Evolutionary conservation across 2,797 vertebrate species (phyloP).

Genomic region (Octomys mimax): DNA sequence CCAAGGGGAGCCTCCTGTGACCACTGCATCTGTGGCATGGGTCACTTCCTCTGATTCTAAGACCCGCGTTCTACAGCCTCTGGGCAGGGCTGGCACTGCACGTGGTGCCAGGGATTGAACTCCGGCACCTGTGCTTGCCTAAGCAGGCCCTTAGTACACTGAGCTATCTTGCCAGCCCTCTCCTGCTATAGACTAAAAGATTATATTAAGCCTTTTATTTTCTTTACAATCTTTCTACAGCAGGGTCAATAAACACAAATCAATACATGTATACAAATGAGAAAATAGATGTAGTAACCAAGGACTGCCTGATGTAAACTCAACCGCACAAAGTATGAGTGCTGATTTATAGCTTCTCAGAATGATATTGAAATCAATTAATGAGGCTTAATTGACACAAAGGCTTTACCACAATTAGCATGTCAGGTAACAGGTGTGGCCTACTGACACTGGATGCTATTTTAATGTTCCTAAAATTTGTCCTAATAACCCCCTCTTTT

Average conservation of each 20-base stretch:
- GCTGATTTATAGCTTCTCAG: constrained; percentile 32
- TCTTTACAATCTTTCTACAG: constrained; percentile 8
- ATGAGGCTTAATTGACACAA: neutral
- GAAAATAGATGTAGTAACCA: neutral
- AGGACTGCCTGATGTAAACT: neutral
- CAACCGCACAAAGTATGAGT: neutral
- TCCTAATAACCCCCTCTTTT: neutral
- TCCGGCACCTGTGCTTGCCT: too few relatives aligned
- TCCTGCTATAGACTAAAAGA: neutral
- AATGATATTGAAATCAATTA: neutral
- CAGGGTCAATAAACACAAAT: neutral
- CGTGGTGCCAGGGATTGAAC: too few relatives aligned
- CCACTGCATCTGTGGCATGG: neutral
- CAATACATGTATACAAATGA: neutral
- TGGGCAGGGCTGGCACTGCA: neutral
- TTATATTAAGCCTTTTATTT: neutral
- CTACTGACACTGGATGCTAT: neutral
- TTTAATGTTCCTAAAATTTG: neutral
- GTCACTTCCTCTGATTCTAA: neutral
- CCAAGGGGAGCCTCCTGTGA: neutral
- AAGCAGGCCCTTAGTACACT: too few relatives aligned
- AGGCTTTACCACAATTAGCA: neutral
- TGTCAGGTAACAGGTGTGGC: neutral
- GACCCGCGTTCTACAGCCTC: neutral
- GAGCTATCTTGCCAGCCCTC: too few relatives aligned